A percentile compares a stretch with the other conserved stretches of the same genome.
These are phyloP conservation scores for Craterocephalus amniculus DNA, from an alignment of 2,797 vertebrate species.

Conservation along the genomic window DNA sequence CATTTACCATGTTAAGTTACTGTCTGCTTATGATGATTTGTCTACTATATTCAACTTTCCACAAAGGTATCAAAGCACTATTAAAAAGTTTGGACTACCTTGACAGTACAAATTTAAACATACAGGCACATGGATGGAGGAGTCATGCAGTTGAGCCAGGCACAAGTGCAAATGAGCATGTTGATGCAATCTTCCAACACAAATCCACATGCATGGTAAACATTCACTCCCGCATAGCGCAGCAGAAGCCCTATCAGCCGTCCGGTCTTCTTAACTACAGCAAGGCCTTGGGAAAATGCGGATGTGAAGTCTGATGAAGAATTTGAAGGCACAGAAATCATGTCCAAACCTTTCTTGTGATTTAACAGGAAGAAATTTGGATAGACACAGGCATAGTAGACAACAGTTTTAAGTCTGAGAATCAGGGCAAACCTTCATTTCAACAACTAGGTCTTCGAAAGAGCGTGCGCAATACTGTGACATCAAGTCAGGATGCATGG, in stretches of 20 bases:
- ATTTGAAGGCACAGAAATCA: conserved; percentile 32
- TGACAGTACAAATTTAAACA: conserved; percentile 37
- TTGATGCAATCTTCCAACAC: conserved; percentile 55
- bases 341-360: conserved; percentile 34
- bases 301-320: conserved; percentile 27
- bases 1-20: neutral
- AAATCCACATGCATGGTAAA: conserved; percentile 67
- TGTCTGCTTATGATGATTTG: conserved; percentile 5
- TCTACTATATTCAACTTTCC: conserved; percentile 13
- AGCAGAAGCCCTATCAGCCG: conserved; percentile 12
- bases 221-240: conserved; percentile 33
- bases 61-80: conserved; percentile 38
- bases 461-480: conserved; percentile 14
- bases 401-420: conserved; percentile 43
- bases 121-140: conserved; percentile 31
- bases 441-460: conserved; percentile 29
- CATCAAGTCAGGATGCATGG: conserved; percentile 44
- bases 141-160: conserved; percentile 62
- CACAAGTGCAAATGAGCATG: conserved; percentile 63
- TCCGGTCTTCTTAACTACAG: conserved; percentile 16
- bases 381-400: conserved; percentile 53
- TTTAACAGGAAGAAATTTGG: conserved; percentile 32
- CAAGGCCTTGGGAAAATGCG: conserved; percentile 17
- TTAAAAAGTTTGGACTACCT: conserved; percentile 19
- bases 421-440: conserved; percentile 48